Base-by-base conservation (phyloP, 2,113 vertebrate genomes). In the Gobius niger region DNA sequence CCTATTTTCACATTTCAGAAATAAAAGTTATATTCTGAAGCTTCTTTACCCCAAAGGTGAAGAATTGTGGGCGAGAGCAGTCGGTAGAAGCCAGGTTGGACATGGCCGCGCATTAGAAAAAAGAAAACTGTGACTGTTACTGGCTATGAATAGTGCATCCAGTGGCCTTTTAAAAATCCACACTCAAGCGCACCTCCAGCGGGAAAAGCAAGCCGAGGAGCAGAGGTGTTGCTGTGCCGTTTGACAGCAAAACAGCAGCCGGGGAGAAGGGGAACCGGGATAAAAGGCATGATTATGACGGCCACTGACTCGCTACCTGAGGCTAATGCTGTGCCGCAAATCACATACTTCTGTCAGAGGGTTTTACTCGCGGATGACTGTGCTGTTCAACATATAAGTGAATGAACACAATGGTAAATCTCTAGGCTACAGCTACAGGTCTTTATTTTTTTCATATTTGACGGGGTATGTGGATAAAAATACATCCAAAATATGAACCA, bases 91-190 rank as follows among this genome's bases (percentile, higher is more conserved):
- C 54, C 19, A 49, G 73, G 78, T 64, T 57, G 75, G 80, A 68
- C 72, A 74, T 63, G 72, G 60, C 64, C 57, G 76, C 44, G 68
- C 70, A 75, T 82, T 81, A 72, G 65, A 84, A 72, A 68, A 73
- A 75, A n/a, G n/a, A 68, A 86, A 34, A 81, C 82, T 68, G 66
- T 51, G 70, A 67, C 62, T 62, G 75, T 86, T 87, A 78, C 75
- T 77, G 81, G 82, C 88, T 86, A 81, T 90, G 88, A 91, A 90
- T 85, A 82, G 80, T 87, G 87, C 81, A 90, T 82, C 77, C 68
- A 44, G 50, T 72, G 83, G 68, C 79, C 88, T 91, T 92, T 86
- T 87, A 54, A 89, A 90, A 86, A 91, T 73, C 85, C 87, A 90
- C 57, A 86, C 87, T 89, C 57, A 44, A 14, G 42, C 81, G 86